Conservation (phyloP, 2,113 vertebrate genomes). For the Chaetops frenatus region DNA sequence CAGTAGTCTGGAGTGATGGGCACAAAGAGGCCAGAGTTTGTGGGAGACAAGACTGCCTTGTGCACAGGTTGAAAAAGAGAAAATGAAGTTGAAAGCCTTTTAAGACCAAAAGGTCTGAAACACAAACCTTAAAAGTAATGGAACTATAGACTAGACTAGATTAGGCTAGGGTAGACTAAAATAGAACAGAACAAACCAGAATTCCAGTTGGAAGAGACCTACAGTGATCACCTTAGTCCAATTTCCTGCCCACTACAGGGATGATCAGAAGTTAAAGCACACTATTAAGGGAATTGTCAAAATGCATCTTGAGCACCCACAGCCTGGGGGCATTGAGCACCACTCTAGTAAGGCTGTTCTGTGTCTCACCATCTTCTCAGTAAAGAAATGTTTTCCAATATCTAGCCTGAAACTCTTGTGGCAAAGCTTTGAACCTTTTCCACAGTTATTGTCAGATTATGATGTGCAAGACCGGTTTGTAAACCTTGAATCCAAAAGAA, state of each 20-base stretch:
- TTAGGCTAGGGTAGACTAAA: background rate
- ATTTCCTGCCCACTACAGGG: background rate
- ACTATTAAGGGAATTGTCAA: background rate
- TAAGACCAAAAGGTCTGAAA: background rate
- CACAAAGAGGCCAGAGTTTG: background rate
- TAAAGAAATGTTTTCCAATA: background rate
- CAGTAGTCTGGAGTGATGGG: background rate
- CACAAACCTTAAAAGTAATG: background rate
- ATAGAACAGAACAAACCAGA: background rate
- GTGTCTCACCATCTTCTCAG: background rate
- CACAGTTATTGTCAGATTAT: background rate
- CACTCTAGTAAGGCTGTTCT: background rate
- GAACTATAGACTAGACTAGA: background rate
- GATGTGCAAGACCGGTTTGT: background rate
- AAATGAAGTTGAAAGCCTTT: background rate
- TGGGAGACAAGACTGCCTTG: background rate
- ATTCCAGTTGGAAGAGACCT: background rate
- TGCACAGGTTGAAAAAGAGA: background rate
- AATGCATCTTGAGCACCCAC: background rate
- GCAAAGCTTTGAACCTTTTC: background rate
- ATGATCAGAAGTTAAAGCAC: background rate
- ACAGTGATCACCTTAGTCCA: background rate
- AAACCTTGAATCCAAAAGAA: background rate
- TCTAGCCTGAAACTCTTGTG: background rate
- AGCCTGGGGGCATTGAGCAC: background rate